Conservation (phyloP, 2,113 vertebrate genomes). For the Cyphomyrus discorhynchus region DNA sequence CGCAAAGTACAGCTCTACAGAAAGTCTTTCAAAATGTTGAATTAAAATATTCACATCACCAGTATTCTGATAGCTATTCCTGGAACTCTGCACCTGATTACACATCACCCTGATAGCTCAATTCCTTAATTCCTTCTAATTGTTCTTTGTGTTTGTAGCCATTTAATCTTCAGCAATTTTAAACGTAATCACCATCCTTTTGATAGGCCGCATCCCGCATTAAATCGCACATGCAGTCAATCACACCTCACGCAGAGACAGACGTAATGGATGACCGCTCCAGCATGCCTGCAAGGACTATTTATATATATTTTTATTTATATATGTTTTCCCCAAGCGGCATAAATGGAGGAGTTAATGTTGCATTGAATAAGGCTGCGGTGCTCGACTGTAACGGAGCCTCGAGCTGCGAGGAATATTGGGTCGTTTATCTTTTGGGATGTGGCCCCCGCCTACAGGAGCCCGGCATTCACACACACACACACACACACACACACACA, state of each 20-base stretch:
- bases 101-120: not conserved
- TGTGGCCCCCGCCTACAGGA: slow-evolving; percentile 65
- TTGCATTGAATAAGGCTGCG: slow-evolving; percentile 79
- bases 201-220: slow-evolving; percentile 31
- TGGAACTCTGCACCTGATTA: not conserved
- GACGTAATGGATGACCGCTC: slow-evolving; percentile 55
- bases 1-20: not conserved
- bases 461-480: slow-evolving; percentile 35
- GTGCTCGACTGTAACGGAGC: slow-evolving; percentile 65
- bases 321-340: slow-evolving; percentile 62
- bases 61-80: not conserved
- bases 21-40: not conserved
- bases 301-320: not conserved
- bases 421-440: slow-evolving; percentile 67
- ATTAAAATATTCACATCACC: not conserved
- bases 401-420: slow-evolving; percentile 67
- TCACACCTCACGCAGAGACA: slow-evolving; percentile 18
- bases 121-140: not conserved
- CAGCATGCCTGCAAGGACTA: slow-evolving; percentile 59
- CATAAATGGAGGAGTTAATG: slow-evolving; percentile 90
- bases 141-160: not conserved
- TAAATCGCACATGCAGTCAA: slow-evolving; percentile 36
- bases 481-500: slow-evolving; percentile 18
- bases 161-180: not conserved
- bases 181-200: not conserved